Evolutionary conservation across 2,113 vertebrate species (phyloP).

Genomic region (Elgaria multicarinata): DNA sequence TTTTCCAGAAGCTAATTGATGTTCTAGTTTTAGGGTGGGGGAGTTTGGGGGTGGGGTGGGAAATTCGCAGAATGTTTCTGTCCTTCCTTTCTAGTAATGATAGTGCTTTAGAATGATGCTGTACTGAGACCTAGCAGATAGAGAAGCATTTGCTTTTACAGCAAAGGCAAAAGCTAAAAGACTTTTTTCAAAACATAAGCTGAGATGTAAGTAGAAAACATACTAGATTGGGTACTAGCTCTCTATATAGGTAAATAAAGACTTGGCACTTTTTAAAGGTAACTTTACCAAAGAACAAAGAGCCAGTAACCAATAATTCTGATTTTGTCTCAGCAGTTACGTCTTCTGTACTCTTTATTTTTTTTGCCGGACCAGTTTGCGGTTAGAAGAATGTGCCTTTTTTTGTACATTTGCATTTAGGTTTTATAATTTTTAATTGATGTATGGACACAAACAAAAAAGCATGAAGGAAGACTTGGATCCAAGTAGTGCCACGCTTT

Average conservation of each 20-base stretch:
- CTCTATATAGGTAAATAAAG: constrained; percentile 87
- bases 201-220: constrained; percentile 79
- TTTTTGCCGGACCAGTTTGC: constrained; percentile 90
- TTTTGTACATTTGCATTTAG: constrained; percentile 93
- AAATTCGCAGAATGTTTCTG: constrained; percentile 83
- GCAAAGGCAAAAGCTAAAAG: constrained; percentile 82
- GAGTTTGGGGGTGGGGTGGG: constrained; percentile 76
- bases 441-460: constrained; percentile 83
- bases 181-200: constrained; percentile 80
- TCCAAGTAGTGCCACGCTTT: constrained; percentile 93
- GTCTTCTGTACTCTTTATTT: constrained; percentile 78
- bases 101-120: constrained; percentile 87
- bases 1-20: constrained; percentile 86
- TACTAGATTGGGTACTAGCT: constrained; percentile 86
- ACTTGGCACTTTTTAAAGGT: constrained; percentile 95
- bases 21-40: constrained; percentile 86
- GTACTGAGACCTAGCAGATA: constrained; percentile 84
- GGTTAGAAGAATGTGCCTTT: constrained; percentile 98
- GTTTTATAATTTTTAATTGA: constrained; percentile 87
- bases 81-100: constrained; percentile 85
- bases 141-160: constrained; percentile 79
- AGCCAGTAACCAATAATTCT: constrained; percentile 87
- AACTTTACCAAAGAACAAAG: constrained; percentile 97
- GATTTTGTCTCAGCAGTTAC: constrained; percentile 85
- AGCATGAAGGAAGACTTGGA: constrained; percentile 92